Base-by-base conservation (phyloP, 2,888 invertebrate genomes). In the Lutraria lutraria region DNA sequence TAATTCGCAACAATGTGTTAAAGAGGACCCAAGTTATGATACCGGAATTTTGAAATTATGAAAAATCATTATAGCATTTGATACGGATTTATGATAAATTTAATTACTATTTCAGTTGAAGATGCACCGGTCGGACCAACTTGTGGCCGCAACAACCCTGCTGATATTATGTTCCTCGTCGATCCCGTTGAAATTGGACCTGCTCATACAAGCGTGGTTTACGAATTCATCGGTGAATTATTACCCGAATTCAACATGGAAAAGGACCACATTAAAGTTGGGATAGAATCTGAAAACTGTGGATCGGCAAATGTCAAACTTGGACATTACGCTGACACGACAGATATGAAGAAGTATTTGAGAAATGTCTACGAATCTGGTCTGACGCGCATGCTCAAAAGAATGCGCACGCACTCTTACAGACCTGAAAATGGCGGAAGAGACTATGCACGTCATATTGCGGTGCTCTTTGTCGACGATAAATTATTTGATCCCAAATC, bases 101-200 rank as follows among this genome's bases (percentile, higher is more conserved):
- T 2, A 8, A 43, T 43, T 43, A 4, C 43, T 43, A 43, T 43
- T 43, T 43, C 79, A 87, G 86, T 68, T 31, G 87, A 88, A 25
- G 88, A 68, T 31, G 81, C 86, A n/a, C 63, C 68, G 10, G 15
- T 63, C 15, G 83, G 54, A 19, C 83, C 93, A 86, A 88, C 63
- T 8, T 95, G 95, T 88, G 92, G 93, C 0, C 80, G 87, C 0
- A 90, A 86, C 21, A 88, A 86, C 34, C 76, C 87, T 31, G 94
- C 95, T 25, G 95, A 96, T 85, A 93, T 95, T 21, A 92, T 96
- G 89, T 95, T 96, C 83, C 89, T 95, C 16, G 91, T 95, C 72
- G 94, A 95, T 80, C 90, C 93, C 6, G 84, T 89, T 3, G 90
- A 89, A 13, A 72, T 94, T 83, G 94, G 94, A 19, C 21, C 84